Conservation (phyloP, 2,797 vertebrate genomes). For the Schizopygopsis malacanthus region DNA sequence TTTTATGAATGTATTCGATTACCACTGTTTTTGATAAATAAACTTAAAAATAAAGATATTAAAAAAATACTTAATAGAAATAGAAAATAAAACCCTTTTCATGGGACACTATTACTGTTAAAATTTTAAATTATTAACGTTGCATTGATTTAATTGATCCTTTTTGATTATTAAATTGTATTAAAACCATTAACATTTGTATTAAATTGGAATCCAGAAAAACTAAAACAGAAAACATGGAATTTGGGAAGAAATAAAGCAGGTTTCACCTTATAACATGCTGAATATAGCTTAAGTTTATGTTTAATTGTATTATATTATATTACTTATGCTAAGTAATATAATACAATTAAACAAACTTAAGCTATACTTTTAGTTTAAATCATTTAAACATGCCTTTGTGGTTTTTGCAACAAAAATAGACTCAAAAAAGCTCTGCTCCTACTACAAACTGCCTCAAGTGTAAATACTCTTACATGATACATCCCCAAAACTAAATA, state of each 20-base stretch:
- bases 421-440: background rate
- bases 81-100: background rate
- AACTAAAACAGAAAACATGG: background rate
- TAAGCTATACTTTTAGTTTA: too few relatives aligned
- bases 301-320: too few relatives aligned
- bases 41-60: too few relatives aligned
- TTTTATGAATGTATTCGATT: too few relatives aligned
- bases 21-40: too few relatives aligned
- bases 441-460: background rate
- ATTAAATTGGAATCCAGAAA: background rate
- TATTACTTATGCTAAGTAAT: too few relatives aligned
- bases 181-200: background rate
- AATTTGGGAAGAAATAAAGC: background rate
- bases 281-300: background rate
- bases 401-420: background rate
- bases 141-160: background rate
- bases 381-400: background rate
- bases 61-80: background rate
- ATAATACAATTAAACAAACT: background rate
- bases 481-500: too few relatives aligned
- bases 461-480: too few relatives aligned
- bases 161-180: background rate
- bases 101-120: too few relatives aligned
- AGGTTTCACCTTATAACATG: background rate
- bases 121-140: background rate